phyloP scores from a whole-genome alignment of 2,888 invertebrate species.

The Linnaemya tessellans region DNA sequence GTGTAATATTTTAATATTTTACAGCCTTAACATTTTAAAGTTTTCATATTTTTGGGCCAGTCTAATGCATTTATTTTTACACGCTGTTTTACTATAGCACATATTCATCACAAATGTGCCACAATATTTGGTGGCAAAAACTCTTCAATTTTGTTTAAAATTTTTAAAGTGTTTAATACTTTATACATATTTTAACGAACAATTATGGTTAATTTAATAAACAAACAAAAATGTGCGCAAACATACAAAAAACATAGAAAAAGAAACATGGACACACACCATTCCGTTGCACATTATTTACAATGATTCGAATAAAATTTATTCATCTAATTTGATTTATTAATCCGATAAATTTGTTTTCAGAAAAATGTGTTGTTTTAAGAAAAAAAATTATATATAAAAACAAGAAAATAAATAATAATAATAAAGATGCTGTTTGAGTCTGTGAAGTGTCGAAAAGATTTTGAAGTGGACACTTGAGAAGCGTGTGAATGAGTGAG shows the following conservation, averaged over 20 bases:
- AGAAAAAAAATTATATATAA: neutral
- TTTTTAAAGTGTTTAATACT: neutral
- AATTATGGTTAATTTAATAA: constrained; percentile 50
- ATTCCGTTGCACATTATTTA: constrained; percentile 9
- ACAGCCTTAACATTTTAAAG: too few species aligned
- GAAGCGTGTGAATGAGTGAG: constrained; percentile 39
- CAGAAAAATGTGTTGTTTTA: constrained; percentile 8
- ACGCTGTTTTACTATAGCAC: too few species aligned
- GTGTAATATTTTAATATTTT: too few species aligned
- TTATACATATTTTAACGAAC: constrained; percentile 34
- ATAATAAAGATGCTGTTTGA: constrained; percentile 33
- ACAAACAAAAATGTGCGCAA: neutral
- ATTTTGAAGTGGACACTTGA: constrained; percentile 61
- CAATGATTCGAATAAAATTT: constrained; percentile 21
- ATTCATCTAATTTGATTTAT: constrained; percentile 56
- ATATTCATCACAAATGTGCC: too few species aligned
- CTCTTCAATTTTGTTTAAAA: constrained; percentile 3
- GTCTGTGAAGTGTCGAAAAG: constrained; percentile 58
- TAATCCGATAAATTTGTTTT: constrained; percentile 56
- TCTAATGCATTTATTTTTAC: too few species aligned
- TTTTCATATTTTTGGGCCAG: too few species aligned
- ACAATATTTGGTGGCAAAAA: too few species aligned
- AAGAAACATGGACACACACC: neutral
- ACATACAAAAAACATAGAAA: neutral
- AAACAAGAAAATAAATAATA: neutral